Evolutionary conservation across 2,888 invertebrate genomes (phyloP), one percentile per base, ranked within the genome.

Genomic region (Drosophila neonasuta): DNA sequence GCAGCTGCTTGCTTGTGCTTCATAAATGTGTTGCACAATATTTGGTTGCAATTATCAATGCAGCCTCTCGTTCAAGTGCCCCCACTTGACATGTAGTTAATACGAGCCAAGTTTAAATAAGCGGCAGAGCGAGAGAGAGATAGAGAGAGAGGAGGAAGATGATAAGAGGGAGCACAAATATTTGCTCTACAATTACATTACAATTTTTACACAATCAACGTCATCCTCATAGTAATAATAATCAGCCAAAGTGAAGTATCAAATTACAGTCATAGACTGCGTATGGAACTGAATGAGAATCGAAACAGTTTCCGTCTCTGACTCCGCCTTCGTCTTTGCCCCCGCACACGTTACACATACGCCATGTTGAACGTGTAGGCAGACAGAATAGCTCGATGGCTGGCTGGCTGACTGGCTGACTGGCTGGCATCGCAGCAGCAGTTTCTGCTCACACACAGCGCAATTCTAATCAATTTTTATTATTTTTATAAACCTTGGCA

Each of bases 391-490:
- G 36, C 36, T 24, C 24, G 6, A 24, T 41, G 13, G 7, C 13
- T 15, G 13, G 15, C 20, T 20, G 20, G 20, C 20, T 17, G 15
- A 15, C 13, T 13, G 17, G 17, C 17, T 20, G 20, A 4, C 15
- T 39, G 34, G 29, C 52, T 44, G 24, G 68, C 30, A 64, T 51
- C 71, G 34, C 34, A 34, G 55, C 24, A 39, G 58, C 24, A 39
- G 58, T 62, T 64, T 41, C 46, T 20, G 20, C 24, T 29, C 71
- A 44, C 70, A 48, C 66, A 51, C 71, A 56, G 70, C 77, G 74
- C 84, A 89, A 89, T 89, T 88, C 86, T 89, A 89, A 89, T 89
- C 87, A 89, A 89, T 89, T 89, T 89, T 89, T 89, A 89, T 89
- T 88, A 87, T 89, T 88, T 87, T 82, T 86, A 82, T 84, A 84